Conservation (phyloP, 2,113 vertebrate genomes). For the Alethe castanea region DNA sequence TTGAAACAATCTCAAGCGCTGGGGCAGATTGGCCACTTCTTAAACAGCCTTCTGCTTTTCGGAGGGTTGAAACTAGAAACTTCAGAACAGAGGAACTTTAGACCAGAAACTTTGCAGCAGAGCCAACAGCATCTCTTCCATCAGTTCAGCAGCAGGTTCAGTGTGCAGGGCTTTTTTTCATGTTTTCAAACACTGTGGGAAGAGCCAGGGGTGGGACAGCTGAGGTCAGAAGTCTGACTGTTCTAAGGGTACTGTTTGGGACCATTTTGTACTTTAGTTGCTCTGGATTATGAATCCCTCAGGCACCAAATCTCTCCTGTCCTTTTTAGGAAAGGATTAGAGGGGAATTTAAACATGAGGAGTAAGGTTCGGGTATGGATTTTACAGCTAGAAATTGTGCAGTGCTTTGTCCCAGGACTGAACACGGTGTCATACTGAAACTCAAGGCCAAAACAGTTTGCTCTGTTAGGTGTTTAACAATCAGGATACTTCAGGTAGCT, state of each 20-base stretch:
- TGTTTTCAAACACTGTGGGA: background rate
- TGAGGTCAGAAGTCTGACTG: background rate
- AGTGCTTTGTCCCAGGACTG: background rate
- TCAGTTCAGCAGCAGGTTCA: background rate
- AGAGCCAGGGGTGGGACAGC: background rate
- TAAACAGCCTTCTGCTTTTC: background rate
- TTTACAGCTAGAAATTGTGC: background rate
- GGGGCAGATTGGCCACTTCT: background rate
- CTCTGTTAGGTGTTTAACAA: background rate
- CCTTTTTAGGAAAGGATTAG: background rate
- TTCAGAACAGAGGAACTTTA: background rate
- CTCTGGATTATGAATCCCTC: background rate
- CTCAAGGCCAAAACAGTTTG: background rate
- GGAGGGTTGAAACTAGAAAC: background rate
- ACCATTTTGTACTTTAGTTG: background rate
- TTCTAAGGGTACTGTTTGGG: background rate
- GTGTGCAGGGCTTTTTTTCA: background rate
- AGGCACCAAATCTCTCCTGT: background rate
- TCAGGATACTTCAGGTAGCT: background rate
- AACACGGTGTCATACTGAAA: rapidly evolving
- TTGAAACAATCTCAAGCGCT: background rate
- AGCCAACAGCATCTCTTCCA: background rate
- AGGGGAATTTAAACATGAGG: background rate
- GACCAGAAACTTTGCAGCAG: background rate
- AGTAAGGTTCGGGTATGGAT: background rate